Evolutionary conservation across 2,888 invertebrate genomes (phyloP).

Genomic region (Pristionchus mayeri): DNA sequence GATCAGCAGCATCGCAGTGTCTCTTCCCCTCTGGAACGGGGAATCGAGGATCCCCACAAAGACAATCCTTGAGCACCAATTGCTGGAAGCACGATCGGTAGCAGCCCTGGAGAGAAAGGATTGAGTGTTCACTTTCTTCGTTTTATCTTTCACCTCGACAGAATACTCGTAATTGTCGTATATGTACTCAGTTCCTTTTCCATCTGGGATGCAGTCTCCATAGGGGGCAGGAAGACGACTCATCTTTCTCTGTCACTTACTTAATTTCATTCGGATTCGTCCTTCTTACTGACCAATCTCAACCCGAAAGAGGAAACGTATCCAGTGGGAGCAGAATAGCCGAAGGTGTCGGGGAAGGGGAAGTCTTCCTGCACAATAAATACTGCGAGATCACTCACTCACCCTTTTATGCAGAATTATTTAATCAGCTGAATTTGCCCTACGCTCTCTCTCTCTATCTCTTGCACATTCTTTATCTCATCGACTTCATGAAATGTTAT

Average conservation of each 20-base stretch:
- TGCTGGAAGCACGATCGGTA: constrained; percentile 74
- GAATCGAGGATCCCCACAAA: constrained; percentile 74
- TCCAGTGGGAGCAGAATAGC: constrained; percentile 73
- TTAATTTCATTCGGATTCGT: background rate
- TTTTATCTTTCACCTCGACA: constrained; percentile 63
- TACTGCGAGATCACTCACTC: too few species aligned
- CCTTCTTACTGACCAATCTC: constrained; percentile 51
- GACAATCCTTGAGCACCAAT: constrained; percentile 68
- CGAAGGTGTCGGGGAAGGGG: constrained; percentile 74
- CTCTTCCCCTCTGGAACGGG: constrained; percentile 63
- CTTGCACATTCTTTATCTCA: too few species aligned
- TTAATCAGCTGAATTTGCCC: too few species aligned
- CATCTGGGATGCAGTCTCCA: constrained; percentile 71
- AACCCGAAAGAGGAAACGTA: constrained; percentile 74
- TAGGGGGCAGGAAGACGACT: constrained; percentile 72
- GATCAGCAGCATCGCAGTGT: constrained; percentile 64
- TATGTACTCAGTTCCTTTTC: constrained; percentile 67
- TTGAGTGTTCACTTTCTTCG: background rate
- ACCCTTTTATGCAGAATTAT: too few species aligned
- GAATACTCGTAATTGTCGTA: constrained; percentile 71
- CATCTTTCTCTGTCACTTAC: constrained; percentile 64
- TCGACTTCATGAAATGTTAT: background rate
- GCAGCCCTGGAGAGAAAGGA: constrained; percentile 63
- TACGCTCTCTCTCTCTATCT: too few species aligned
- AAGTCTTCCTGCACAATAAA: constrained; percentile 68